Percentiles rank a stretch among this genome's conserved stretches.
Conservation (phyloP, 30 jellyfish, hydroid and myxozoan species). For the Cassiopea xamachana region DNA sequence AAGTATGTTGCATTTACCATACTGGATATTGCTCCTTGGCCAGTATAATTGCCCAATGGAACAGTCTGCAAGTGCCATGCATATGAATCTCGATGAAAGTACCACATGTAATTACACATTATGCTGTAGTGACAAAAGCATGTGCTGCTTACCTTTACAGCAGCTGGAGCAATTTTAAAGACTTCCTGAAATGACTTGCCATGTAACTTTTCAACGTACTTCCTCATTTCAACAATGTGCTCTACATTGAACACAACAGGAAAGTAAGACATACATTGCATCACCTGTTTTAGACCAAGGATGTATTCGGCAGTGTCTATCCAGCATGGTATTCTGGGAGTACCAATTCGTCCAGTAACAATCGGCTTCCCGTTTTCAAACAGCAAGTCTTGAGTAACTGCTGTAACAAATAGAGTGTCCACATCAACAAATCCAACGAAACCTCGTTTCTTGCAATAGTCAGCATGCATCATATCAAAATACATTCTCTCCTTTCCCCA, state of each 20-base stretch:
- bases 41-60: conserved; percentile 52
- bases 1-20: conserved; percentile 42
- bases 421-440: conserved; percentile 64
- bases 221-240: conserved; percentile 55
- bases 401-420: conserved; percentile 52
- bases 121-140: conserved; percentile 60
- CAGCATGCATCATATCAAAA: conserved; percentile 62
- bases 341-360: too few species aligned
- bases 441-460: conserved; percentile 10
- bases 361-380: conserved; percentile 59
- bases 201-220: conserved; percentile 44
- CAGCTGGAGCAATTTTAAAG: conserved; percentile 40
- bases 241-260: conserved; percentile 60
- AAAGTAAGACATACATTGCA: conserved; percentile 72
- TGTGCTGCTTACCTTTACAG: conserved; percentile 7
- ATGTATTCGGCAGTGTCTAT: conserved; percentile 41
- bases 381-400: conserved; percentile 50
- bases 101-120: conserved; percentile 66
- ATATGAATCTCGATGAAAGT: conserved; percentile 47
- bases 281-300: conserved; percentile 55
- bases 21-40: conserved; percentile 38
- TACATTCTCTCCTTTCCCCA: conserved; percentile 59
- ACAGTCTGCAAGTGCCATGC: conserved; percentile 58
- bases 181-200: conserved; percentile 49
- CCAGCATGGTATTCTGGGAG: conserved; percentile 69